Evolutionary conservation across 1,140 invertebrate species (phyloP).

Genomic region (Temnothorax curvispinosus): DNA sequence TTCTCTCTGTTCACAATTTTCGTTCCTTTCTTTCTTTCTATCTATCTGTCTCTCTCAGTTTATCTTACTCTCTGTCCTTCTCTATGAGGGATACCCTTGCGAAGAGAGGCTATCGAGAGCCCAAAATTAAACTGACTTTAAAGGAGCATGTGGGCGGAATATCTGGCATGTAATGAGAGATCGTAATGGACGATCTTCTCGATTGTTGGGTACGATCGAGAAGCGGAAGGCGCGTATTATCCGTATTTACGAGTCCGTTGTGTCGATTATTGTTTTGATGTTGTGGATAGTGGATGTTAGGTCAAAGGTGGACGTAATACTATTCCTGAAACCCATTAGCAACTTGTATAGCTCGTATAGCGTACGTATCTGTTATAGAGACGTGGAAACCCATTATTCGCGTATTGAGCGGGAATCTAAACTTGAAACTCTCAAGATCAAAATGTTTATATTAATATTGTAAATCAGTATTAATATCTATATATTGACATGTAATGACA

Average conservation of each 20-base stretch:
- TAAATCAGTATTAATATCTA: neutral
- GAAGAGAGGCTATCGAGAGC: slow-evolving; percentile 54
- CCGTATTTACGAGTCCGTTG: slow-evolving; percentile 52
- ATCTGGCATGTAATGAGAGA: slow-evolving; percentile 37
- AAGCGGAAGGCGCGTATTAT: neutral
- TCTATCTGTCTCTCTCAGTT: slow-evolving; percentile 65
- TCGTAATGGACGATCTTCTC: slow-evolving; percentile 20
- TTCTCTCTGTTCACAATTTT: slow-evolving; percentile 47
- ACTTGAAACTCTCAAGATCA: neutral
- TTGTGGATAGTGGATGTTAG: slow-evolving; percentile 62
- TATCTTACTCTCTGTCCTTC: slow-evolving; percentile 33
- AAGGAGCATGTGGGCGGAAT: slow-evolving; percentile 41
- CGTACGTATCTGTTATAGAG: neutral
- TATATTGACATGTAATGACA: neutral
- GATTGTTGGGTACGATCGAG: slow-evolving; percentile 40
- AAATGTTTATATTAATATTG: neutral
- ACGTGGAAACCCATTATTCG: neutral
- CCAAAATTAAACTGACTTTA: slow-evolving; percentile 32
- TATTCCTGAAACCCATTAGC: slow-evolving; percentile 29
- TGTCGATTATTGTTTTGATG: slow-evolving; percentile 72
- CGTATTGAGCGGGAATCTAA: neutral
- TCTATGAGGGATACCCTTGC: slow-evolving; percentile 14
- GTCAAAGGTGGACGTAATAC: slow-evolving; percentile 43
- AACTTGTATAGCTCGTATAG: neutral
- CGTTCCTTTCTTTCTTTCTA: slow-evolving; percentile 55